These are phyloP conservation scores for Hoplias malabaricus DNA, from an alignment of 2,113 vertebrate species.

Conservation along the genomic window DNA sequence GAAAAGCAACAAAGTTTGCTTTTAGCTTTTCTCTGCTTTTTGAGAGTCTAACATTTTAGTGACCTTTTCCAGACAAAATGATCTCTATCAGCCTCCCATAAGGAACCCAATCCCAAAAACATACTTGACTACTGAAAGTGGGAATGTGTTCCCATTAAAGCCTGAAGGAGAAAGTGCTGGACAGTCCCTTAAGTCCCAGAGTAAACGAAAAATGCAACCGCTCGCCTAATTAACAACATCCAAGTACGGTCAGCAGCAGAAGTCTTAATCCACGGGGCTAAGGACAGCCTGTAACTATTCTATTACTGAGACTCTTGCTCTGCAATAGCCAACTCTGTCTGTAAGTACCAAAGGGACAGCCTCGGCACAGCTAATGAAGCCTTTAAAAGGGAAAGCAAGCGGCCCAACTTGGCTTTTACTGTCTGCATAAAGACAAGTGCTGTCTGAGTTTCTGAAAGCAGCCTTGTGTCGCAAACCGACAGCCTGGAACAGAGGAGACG, in stretches of 20 bases:
- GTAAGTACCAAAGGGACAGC: background rate
- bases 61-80: background rate
- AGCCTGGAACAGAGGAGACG: background rate
- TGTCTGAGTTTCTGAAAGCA: slow-evolving; percentile 45
- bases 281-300: background rate
- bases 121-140: background rate
- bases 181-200: background rate
- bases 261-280: background rate
- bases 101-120: background rate
- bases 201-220: background rate
- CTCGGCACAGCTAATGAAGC: slow-evolving; percentile 54
- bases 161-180: background rate
- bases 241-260: slow-evolving; percentile 4
- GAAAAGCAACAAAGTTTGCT: background rate
- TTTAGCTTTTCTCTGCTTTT: background rate
- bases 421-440: slow-evolving; percentile 51
- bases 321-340: background rate
- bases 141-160: background rate
- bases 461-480: slow-evolving; percentile 18
- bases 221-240: slow-evolving; percentile 30
- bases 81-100: background rate
- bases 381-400: slow-evolving; percentile 24
- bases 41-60: background rate
- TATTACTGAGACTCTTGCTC: slow-evolving; percentile 9
- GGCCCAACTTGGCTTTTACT: slow-evolving; percentile 39